Conservation (phyloP, 2,797 vertebrate genomes). For the Carduelis carduelis region DNA sequence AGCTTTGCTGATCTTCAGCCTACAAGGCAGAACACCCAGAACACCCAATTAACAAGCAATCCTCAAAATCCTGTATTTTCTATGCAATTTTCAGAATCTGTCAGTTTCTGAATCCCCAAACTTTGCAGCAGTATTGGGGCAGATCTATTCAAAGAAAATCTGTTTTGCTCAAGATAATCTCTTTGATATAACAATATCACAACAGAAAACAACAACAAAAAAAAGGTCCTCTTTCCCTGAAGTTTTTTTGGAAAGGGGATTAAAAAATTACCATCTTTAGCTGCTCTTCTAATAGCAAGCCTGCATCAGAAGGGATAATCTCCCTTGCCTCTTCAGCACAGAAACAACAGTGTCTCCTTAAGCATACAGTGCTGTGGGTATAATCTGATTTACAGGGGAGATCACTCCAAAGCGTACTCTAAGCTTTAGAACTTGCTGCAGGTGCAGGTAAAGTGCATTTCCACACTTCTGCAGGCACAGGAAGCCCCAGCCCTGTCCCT, state of each 20-base stretch:
- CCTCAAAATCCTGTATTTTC: not conserved
- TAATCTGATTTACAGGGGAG: conserved; percentile 29
- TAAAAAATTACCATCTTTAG: conserved; percentile 40
- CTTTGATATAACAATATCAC: not conserved
- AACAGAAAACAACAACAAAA: not conserved
- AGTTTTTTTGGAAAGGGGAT: not conserved
- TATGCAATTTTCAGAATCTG: not conserved
- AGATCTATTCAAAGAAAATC: not conserved
- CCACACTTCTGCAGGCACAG: not conserved
- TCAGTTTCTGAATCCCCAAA: not conserved
- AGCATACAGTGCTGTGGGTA: not conserved
- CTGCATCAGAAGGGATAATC: conserved; percentile 24
- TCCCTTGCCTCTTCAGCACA: not conserved
- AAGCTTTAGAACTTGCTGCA: conserved; percentile 10
- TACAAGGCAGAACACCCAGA: not conserved
- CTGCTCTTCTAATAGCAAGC: not conserved
- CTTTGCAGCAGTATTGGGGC: not conserved
- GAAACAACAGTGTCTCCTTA: not conserved
- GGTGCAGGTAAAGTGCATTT: not conserved
- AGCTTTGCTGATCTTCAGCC: not conserved
- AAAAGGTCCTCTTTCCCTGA: not conserved
- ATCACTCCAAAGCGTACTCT: not conserved
- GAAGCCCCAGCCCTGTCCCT: not conserved
- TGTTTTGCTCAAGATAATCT: not conserved
- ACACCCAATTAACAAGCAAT: not conserved